Conservation (phyloP, 2,113 vertebrate species). For the Corythoichthys haematopterus region DNA sequence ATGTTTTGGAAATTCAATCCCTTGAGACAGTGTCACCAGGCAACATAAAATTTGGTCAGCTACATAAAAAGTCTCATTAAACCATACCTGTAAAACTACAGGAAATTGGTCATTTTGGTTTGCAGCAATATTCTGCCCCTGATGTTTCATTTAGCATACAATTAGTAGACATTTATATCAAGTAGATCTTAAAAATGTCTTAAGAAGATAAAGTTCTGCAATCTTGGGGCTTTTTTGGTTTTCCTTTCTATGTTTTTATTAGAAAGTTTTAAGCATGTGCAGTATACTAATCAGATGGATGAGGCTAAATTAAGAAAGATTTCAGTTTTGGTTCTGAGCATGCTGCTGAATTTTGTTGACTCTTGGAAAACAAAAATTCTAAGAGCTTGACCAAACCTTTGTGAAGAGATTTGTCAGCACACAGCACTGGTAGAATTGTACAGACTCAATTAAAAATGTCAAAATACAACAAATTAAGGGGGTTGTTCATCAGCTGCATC, state of each 20-base stretch:
- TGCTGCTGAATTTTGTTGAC: background rate
- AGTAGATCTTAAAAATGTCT: no score
- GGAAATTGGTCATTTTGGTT: background rate
- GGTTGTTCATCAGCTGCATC: background rate
- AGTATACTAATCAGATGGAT: background rate
- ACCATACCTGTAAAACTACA: background rate
- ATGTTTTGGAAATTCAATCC: background rate
- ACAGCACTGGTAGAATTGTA: background rate
- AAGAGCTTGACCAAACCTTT: background rate
- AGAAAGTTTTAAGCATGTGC: no score
- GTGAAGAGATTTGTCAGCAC: background rate
- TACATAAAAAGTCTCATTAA: background rate
- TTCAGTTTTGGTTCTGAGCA: background rate
- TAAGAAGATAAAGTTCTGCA: no score
- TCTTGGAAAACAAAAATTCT: background rate
- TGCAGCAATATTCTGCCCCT: background rate
- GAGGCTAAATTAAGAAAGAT: background rate
- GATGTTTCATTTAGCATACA: no score
- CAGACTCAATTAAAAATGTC: background rate
- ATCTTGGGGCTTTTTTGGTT: no score
- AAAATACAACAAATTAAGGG: background rate
- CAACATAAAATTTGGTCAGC: background rate
- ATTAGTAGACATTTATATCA: no score
- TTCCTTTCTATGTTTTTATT: no score
- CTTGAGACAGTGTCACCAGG: background rate